These are phyloP conservation scores for Creontiades dilutus DNA, from an alignment of 2,888 invertebrate species.

Conservation along the genomic window DNA sequence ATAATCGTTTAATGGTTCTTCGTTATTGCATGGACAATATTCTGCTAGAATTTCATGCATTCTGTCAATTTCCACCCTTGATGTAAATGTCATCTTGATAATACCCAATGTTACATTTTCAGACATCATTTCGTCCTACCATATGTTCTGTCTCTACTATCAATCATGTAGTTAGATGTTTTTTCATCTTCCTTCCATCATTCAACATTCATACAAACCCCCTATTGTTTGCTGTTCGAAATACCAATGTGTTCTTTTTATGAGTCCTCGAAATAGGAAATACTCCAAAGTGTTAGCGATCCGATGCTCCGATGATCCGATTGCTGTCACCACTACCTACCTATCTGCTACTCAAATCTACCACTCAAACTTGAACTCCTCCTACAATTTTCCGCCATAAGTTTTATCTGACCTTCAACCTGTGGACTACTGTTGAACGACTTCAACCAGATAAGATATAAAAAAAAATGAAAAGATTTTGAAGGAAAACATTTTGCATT, in stretches of 20 bases:
- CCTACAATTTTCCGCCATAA: neutral
- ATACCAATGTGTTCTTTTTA: slow-evolving; percentile 10
- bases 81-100: no score
- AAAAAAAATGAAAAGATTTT: neutral
- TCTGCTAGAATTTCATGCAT: no score
- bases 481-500: neutral
- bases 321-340: slow-evolving; percentile 22
- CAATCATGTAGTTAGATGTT: no score
- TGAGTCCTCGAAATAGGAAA: slow-evolving; percentile 4
- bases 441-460: slow-evolving; percentile 9
- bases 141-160: no score
- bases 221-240: neutral
- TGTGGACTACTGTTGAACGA: neutral
- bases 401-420: neutral
- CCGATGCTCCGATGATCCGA: neutral
- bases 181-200: no score
- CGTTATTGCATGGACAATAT: no score
- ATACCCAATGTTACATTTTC: no score
- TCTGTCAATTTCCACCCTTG: no score
- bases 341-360: no score
- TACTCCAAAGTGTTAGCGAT: neutral
- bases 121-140: no score
- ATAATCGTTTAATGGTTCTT: no score
- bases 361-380: neutral
- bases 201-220: no score